A percentile compares a stretch with the other conserved stretches of the same genome.
These are phyloP conservation scores for Caenorhabditis sinica DNA, from an alignment of 2,888 invertebrate species.

Conservation along the genomic window DNA sequence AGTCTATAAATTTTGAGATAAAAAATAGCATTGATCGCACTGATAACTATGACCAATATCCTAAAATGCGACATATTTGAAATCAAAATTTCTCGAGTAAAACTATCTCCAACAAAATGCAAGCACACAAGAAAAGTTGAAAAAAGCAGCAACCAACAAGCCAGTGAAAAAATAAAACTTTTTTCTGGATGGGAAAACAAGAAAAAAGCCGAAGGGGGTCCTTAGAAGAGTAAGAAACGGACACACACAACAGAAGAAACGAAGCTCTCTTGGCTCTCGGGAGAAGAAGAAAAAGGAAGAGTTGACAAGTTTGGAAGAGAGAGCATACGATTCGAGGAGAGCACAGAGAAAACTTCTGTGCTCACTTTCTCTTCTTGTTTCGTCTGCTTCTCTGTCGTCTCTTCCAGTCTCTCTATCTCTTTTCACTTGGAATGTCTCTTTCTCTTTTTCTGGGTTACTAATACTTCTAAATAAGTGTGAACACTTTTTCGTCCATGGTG, in stretches of 20 bases:
- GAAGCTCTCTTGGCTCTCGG: too few relatives aligned
- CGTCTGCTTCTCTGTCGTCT: neutral
- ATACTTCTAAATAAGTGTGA: too few relatives aligned
- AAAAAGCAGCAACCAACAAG: neutral
- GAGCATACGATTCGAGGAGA: neutral
- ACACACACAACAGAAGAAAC: neutral
- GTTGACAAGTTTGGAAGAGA: neutral
- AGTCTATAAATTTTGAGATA: too few relatives aligned
- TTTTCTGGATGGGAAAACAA: neutral
- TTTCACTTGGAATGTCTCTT: neutral
- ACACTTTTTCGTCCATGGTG: too few relatives aligned
- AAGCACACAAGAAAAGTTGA: neutral
- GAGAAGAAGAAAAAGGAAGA: neutral
- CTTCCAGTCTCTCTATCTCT: too few relatives aligned
- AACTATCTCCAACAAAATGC: neutral
- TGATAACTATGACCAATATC: too few relatives aligned
- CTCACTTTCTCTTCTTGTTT: slow-evolving; percentile 5
- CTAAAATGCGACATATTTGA: too few relatives aligned
- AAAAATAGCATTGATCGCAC: too few relatives aligned
- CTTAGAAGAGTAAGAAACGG: slow-evolving; percentile 12
- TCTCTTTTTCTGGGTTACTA: slow-evolving; percentile 1
- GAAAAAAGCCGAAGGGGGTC: slow-evolving; percentile 24
- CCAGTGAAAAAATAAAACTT: neutral
- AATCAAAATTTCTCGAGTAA: too few relatives aligned
- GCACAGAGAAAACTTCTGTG: slow-evolving; percentile 1